These are phyloP conservation scores for Hafferia zeledoni DNA, from an alignment of 2,797 vertebrate genomes.

Conservation along the genomic window DNA sequence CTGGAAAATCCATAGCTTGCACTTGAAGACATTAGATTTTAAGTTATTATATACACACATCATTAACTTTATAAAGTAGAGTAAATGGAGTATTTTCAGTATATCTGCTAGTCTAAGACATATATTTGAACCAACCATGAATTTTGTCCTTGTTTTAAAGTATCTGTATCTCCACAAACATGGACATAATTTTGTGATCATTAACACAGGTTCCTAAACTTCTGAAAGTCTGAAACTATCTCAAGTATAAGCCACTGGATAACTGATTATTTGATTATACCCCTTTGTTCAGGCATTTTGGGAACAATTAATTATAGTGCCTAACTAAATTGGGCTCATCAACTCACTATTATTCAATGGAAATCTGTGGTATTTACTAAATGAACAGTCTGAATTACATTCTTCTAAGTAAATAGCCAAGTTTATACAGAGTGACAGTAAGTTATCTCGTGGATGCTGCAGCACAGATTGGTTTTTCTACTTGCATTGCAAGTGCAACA, in stretches of 20 bases:
- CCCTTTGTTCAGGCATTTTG: constrained; percentile 34
- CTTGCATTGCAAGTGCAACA: not conserved
- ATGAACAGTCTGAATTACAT: constrained; percentile 44
- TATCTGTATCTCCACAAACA: constrained; percentile 1
- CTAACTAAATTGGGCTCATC: constrained; percentile 55
- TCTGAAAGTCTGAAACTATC: constrained; percentile 17
- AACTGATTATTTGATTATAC: constrained; percentile 50
- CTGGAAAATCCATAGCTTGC: constrained; percentile 14
- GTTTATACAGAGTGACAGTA: constrained; percentile 19
- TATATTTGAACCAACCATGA: not conserved
- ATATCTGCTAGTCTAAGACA: not conserved
- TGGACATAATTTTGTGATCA: not conserved
- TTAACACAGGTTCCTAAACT: constrained; percentile 18
- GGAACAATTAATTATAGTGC: constrained; percentile 50
- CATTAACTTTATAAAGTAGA: constrained; percentile 32
- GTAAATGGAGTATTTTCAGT: not conserved
- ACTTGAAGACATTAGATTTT: constrained; percentile 38
- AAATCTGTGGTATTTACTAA: constrained; percentile 68
- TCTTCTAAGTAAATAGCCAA: constrained; percentile 49
- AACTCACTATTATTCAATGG: constrained; percentile 49
- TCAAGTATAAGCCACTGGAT: constrained; percentile 50
- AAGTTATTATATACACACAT: constrained; percentile 12
- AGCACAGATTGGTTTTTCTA: not conserved
- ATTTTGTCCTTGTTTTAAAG: not conserved
- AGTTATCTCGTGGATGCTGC: not conserved